Evolutionary conservation across 2,113 vertebrate species (phyloP), one percentile per base, ranked within the genome.

Genomic region (Xenopus borealis): DNA sequence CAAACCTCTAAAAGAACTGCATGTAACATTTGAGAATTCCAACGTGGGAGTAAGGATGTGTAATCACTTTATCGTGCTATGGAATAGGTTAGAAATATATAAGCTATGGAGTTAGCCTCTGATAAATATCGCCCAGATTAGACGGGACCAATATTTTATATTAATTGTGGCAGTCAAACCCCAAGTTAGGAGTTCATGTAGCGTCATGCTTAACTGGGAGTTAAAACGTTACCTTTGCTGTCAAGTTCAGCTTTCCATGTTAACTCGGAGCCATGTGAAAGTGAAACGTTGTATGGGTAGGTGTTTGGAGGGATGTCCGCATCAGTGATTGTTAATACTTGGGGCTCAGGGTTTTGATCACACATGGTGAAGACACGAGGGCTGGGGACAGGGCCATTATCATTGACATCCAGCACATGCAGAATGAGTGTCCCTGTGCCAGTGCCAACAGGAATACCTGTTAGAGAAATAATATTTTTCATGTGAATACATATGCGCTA

Each of bases 181-280:
- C 23, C 23, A 27, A 27, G 23, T 27, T 27, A 27, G 3, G 23
- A 27, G 23, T 27, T 27, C 23, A 27, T 27, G 1, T 27, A 27
- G 23, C 3, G 23, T 27, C 23, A 40, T 40, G 33, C 33, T 9
- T 40, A 9, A 1, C 33, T 40, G 7, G n/a, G 23, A 27, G 23
- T 27, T 3, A 27, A n/a, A 40, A 40, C 7, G 17, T 84, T 81
- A 92, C 91, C 89, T 87, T 75, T 58, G 0, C 77, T 45, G 0
- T 73, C 69, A 46, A 94, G 91, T 20, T 72, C 85, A 0, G 90
- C 92, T 0, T 79, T 90, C 97, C 97, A 98, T 83, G 91, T 91
- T 52, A 79, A 79, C 40, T 69, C 89, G 0, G 94, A 86, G 17
- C 74, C 72, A 0, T 89, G 88, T 2, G 62, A 14, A 23, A 96